A percentile compares a stretch with the other conserved stretches of the same genome.
These are phyloP conservation scores for Diploscapter pachys DNA, from an alignment of 1,140 invertebrate genomes.

Conservation along the genomic window DNA sequence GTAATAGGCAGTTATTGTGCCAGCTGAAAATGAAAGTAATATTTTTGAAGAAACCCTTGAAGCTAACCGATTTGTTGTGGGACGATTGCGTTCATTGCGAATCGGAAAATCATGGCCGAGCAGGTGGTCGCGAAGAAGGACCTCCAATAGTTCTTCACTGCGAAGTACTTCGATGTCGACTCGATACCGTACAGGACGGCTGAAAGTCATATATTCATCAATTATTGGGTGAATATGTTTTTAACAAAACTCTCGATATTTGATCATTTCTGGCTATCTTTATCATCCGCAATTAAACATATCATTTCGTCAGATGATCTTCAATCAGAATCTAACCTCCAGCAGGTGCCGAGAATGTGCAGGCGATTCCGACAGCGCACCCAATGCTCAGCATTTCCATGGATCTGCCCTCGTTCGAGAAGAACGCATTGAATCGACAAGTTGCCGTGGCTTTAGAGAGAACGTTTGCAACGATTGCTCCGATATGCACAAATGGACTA, in stretches of 20 bases:
- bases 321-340: conserved; percentile 35
- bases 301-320: too few species aligned
- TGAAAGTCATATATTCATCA: neutral
- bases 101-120: conserved; percentile 86
- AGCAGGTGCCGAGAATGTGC: conserved; percentile 51
- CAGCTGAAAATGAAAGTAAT: conserved; percentile 33
- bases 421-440: conserved; percentile 51
- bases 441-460: conserved; percentile 49
- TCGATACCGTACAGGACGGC: conserved; percentile 93
- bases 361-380: conserved; percentile 52
- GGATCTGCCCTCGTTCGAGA: conserved; percentile 55
- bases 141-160: conserved; percentile 95
- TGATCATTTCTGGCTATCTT: too few species aligned
- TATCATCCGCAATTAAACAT: too few species aligned
- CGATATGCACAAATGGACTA: conserved; percentile 58
- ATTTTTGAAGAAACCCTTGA: neutral
- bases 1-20: conserved; percentile 58
- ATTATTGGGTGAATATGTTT: neutral
- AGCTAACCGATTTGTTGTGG: conserved; percentile 47
- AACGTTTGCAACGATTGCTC: conserved; percentile 54
- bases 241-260: conserved; percentile 1
- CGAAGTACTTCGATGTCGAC: conserved; percentile 97
- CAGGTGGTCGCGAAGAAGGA: conserved; percentile 97
- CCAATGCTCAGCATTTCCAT: conserved; percentile 56
- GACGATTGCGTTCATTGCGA: conserved; percentile 62